phyloP scores from a whole-genome alignment of 2,797 vertebrate species.

The Pteronotus mesoamericanus region DNA sequence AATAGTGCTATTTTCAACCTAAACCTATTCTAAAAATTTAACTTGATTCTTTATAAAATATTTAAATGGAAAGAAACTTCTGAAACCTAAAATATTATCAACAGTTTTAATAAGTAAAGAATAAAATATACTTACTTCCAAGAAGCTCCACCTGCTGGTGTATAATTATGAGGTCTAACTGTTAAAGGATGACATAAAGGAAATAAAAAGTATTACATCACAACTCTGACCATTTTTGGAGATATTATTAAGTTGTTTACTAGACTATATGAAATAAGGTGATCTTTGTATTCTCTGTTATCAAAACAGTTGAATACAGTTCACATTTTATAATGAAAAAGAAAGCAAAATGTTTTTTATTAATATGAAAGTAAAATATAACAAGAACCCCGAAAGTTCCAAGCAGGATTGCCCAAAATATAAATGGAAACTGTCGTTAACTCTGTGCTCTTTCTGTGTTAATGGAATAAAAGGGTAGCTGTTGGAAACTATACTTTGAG shows the following conservation, averaged over 20 bases:
- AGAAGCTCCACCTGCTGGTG: conserved; percentile 97
- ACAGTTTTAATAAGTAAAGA: not conserved
- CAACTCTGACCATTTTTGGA: not conserved
- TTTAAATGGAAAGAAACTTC: not conserved
- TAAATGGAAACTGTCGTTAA: not conserved
- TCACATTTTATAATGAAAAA: not conserved
- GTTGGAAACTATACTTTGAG: not conserved
- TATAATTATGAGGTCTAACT: conserved; percentile 96
- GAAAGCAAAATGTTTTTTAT: not conserved
- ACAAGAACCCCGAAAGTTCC: not conserved
- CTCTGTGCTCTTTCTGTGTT: not conserved
- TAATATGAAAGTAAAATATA: conserved; percentile 24
- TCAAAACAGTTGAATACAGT: not conserved
- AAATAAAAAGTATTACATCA: conserved; percentile 2
- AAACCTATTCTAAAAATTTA: not conserved
- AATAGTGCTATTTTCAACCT: not conserved
- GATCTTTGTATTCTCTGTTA: not conserved
- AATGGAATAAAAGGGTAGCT: not conserved
- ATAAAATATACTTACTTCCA: conserved; percentile 86
- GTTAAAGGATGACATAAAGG: conserved; percentile 62
- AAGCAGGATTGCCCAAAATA: not conserved
- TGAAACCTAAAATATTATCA: not conserved
- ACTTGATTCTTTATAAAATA: not conserved
- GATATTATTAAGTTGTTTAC: not conserved
- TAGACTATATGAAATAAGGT: not conserved